phyloP scores from a whole-genome alignment of 2,797 vertebrate genomes.

The Acanthurus lineatus region DNA sequence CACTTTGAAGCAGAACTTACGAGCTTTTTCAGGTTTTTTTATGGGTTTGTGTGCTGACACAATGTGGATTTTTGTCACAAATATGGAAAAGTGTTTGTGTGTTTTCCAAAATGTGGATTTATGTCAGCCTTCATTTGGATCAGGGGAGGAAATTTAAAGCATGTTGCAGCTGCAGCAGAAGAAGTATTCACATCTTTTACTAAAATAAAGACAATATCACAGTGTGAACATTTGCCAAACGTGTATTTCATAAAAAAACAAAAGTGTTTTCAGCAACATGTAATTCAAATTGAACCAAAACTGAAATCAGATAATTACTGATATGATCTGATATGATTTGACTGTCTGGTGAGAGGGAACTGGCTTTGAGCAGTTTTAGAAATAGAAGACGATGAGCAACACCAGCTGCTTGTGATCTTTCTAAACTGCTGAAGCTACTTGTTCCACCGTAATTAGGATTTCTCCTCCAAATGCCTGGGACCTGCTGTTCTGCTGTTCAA shows the following conservation, averaged over 20 bases:
- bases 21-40: background rate
- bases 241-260: background rate
- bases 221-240: background rate
- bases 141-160: background rate
- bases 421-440: background rate
- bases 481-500: background rate
- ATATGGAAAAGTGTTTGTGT: constrained; percentile 7
- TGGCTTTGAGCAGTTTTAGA: background rate
- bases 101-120: constrained; percentile 1
- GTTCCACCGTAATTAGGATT: background rate
- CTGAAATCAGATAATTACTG: background rate
- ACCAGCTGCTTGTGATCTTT: background rate
- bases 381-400: background rate
- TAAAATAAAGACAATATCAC: background rate
- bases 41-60: constrained; percentile 8
- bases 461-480: background rate
- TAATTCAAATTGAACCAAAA: background rate
- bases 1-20: constrained; percentile 46
- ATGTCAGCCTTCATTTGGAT: constrained; percentile 5
- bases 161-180: constrained; percentile 16
- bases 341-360: background rate
- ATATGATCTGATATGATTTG: background rate
- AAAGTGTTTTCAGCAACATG: background rate
- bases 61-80: constrained; percentile 18
- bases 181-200: background rate